Evolutionary conservation across 2,888 invertebrate species (phyloP).

Genomic region (Drosophila basisetae): DNA sequence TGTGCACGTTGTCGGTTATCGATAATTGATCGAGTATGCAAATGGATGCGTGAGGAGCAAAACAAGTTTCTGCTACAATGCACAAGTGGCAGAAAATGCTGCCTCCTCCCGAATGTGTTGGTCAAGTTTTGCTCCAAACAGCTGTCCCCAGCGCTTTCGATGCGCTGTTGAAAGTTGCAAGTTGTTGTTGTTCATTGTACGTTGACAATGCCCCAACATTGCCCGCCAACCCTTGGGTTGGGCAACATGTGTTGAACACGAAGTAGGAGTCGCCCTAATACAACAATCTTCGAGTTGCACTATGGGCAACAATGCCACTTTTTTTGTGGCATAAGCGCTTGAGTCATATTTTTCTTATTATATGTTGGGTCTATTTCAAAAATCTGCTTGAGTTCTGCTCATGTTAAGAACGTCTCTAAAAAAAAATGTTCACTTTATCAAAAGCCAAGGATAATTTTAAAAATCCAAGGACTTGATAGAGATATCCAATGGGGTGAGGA

Average conservation of each 20-base stretch:
- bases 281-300: background rate
- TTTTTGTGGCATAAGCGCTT: slow-evolving; percentile 1
- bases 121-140: slow-evolving; percentile 24
- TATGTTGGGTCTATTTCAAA: background rate
- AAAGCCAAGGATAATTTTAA: background rate
- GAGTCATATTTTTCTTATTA: background rate
- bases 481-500: background rate
- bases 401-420: background rate
- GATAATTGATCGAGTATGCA: slow-evolving; percentile 37
- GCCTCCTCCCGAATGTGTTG: background rate
- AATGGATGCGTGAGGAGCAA: slow-evolving; percentile 2
- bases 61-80: slow-evolving; percentile 26
- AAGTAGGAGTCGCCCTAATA: slow-evolving; percentile 12
- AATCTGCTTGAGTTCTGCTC: background rate
- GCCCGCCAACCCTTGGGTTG: slow-evolving; percentile 3
- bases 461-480: background rate
- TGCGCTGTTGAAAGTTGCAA: slow-evolving; percentile 29
- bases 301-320: background rate
- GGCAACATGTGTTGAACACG: slow-evolving; percentile 60
- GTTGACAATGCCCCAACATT: background rate
- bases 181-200: slow-evolving; percentile 26
- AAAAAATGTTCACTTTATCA: background rate
- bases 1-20: slow-evolving; percentile 7
- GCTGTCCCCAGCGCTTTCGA: slow-evolving; percentile 33
- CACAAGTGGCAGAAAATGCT: slow-evolving; percentile 8